phyloP scores from a whole-genome alignment of 2,113 vertebrate genomes.

The Numenius arquata region DNA sequence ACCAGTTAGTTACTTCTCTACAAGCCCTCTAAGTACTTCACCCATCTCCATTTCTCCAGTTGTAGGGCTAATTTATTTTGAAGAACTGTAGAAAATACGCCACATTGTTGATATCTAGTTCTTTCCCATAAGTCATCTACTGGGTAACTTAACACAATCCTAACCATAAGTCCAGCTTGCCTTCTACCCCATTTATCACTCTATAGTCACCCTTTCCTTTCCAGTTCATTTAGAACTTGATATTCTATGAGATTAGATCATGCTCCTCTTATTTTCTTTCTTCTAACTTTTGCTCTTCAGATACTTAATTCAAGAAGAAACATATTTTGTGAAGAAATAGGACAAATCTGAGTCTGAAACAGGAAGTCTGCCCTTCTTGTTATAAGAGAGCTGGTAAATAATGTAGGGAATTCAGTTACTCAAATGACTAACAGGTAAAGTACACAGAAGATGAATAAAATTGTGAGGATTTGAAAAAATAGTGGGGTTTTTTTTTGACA shows the following conservation, averaged over 20 bases:
- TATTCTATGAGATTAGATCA: background rate
- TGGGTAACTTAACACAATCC: background rate
- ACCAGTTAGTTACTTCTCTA: background rate
- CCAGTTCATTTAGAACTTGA: background rate
- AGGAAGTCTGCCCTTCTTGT: background rate
- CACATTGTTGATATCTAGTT: background rate
- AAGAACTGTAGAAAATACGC: background rate
- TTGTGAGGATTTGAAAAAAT: background rate
- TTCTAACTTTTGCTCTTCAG: background rate
- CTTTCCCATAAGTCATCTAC: background rate
- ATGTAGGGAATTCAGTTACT: background rate
- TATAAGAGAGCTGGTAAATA: background rate
- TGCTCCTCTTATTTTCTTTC: background rate
- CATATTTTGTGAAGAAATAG: background rate
- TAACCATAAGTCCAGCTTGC: background rate
- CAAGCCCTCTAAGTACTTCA: background rate
- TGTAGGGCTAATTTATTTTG: background rate
- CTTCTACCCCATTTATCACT: background rate
- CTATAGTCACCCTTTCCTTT: background rate
- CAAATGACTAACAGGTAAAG: background rate
- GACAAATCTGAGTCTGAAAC: background rate
- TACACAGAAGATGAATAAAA: background rate
- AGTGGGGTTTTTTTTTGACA: background rate
- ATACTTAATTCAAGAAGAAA: background rate
- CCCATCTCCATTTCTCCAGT: background rate